These are phyloP conservation scores for Lithophane leautieri DNA, from an alignment of 2,888 invertebrate species.

Conservation along the genomic window DNA sequence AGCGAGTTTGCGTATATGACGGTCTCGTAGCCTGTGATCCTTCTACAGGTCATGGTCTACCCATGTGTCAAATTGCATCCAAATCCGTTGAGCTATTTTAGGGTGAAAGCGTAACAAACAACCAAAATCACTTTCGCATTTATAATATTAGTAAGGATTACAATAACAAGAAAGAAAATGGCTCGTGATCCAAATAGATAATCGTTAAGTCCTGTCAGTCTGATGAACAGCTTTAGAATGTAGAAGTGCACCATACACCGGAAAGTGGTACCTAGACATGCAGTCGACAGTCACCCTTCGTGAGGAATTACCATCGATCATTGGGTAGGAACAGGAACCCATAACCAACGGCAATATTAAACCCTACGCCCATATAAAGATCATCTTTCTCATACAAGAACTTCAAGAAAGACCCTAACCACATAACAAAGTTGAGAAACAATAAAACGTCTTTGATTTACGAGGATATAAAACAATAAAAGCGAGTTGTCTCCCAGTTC, in stretches of 20 bases:
- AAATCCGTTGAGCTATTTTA: no score
- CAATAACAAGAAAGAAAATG: not conserved
- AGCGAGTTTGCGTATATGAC: no score
- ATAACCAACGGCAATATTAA: not conserved
- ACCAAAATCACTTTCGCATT: no score
- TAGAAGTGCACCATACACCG: not conserved
- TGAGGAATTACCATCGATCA: conserved; percentile 23
- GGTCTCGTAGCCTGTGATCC: no score
- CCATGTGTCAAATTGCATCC: no score
- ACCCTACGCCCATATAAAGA: not conserved
- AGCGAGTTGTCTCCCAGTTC: conserved; percentile 69
- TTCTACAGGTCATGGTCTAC: no score
- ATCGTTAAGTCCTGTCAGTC: not conserved
- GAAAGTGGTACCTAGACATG: not conserved
- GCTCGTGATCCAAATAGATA: not conserved
- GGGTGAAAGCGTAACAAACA: no score
- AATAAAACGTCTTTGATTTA: conserved; percentile 77
- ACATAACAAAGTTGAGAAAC: conserved; percentile 66
- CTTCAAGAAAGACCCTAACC: conserved; percentile 43
- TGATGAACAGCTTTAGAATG: not conserved
- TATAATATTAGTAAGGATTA: no score
- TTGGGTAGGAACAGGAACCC: not conserved
- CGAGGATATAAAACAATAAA: conserved; percentile 75
- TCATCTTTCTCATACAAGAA: conserved; percentile 10
- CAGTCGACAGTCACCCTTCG: not conserved